Percentiles rank a stretch among this genome's conserved stretches.
Evolutionary conservation across 1,140 invertebrate species (phyloP).

Genomic region (Daktulosphaira vitifoliae): DNA sequence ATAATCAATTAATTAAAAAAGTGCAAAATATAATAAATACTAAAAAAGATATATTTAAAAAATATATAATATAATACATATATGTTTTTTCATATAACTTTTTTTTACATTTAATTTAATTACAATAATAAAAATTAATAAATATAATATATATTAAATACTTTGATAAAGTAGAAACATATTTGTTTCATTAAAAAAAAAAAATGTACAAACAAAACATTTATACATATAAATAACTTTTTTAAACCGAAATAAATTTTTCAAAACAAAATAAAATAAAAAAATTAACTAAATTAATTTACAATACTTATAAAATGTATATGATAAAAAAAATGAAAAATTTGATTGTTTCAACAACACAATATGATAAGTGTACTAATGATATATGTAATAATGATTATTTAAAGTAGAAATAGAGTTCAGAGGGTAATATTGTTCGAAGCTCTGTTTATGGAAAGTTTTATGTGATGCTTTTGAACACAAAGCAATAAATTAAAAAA

Average conservation of each 20-base stretch:
- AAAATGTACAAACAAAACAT: slow-evolving; percentile 3
- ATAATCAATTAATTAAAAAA: no score
- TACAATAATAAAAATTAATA: slow-evolving; percentile 22
- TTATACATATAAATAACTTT: neutral
- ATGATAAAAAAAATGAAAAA: slow-evolving; percentile 4
- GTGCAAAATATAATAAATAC: slow-evolving; percentile 10
- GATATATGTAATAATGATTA: slow-evolving; percentile 1
- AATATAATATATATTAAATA: slow-evolving; percentile 26
- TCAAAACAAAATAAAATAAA: slow-evolving; percentile 22
- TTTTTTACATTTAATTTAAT: slow-evolving; percentile 25
- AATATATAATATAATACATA: slow-evolving; percentile 10
- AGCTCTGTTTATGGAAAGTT: neutral
- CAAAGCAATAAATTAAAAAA: neutral
- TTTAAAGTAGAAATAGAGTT: slow-evolving; percentile 1
- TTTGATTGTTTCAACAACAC: slow-evolving; percentile 25
- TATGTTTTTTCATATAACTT: neutral
- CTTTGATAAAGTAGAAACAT: slow-evolving; percentile 15
- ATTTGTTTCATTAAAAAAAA: slow-evolving; percentile 19
- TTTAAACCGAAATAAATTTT: slow-evolving; percentile 23
- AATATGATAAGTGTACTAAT: neutral
- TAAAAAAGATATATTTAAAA: slow-evolving; percentile 20
- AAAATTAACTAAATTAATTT: slow-evolving; percentile 3
- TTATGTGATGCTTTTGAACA: neutral
- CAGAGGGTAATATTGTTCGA: neutral
- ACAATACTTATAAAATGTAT: slow-evolving; percentile 4